Percentiles rank a stretch among this genome's conserved stretches.
These are phyloP conservation scores for Papilio polytes DNA, from an alignment of 1,140 invertebrate genomes.

Conservation along the genomic window DNA sequence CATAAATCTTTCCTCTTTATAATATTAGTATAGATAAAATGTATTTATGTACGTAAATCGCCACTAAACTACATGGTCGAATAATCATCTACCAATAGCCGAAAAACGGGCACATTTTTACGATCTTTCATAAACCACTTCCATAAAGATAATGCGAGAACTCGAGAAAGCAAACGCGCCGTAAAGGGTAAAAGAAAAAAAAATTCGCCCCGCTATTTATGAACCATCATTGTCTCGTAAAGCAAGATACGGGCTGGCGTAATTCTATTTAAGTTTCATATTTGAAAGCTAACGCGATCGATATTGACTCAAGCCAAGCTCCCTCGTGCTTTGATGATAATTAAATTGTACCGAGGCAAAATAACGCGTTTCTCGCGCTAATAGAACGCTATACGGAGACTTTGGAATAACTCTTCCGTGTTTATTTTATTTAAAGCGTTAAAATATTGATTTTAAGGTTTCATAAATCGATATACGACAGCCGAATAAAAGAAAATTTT, in stretches of 20 bases:
- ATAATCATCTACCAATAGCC: constrained; percentile 1
- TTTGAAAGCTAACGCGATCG: no score
- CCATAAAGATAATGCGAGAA: constrained; percentile 35
- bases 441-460: no score
- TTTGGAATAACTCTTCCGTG: background rate
- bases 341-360: constrained; percentile 31
- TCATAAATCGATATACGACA: no score
- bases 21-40: background rate
- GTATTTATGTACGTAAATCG: background rate
- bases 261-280: constrained; percentile 31
- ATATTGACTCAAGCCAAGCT: constrained; percentile 21
- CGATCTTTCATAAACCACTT: constrained; percentile 24
- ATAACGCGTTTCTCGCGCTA: constrained; percentile 12
- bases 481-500: no score
- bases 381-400: background rate
- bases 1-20: no score
- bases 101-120: constrained; percentile 10
- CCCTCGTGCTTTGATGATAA: constrained; percentile 36
- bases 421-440: background rate
- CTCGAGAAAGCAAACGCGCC: constrained; percentile 33
- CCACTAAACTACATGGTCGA: background rate
- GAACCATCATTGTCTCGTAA: constrained; percentile 39
- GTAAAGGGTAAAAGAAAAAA: constrained; percentile 38
- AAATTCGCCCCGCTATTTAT: constrained; percentile 36
- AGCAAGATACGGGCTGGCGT: constrained; percentile 36